Evolutionary conservation across 1,140 invertebrate genomes (phyloP), one percentile per base, ranked within the genome.

Genomic region (Sweltsa coloradensis): DNA sequence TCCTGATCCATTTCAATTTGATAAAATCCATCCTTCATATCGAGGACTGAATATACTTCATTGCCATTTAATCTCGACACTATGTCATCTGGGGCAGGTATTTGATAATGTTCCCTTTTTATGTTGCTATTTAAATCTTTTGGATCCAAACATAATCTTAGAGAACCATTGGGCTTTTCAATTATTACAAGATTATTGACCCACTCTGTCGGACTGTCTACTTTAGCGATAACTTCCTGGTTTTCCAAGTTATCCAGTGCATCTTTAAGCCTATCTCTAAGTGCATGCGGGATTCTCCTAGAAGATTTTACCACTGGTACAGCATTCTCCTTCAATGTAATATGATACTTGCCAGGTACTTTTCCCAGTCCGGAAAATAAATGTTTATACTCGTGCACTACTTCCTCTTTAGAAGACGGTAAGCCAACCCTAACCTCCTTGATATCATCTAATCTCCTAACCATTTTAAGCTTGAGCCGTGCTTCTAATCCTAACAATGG

Each of bases 21-120:
- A 58, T 60, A 66, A 54, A 69, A 73, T 6, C 64, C 61, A 54
- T 58, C 47, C 41, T 63, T 63, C 5, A 61, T 60, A 61, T 74
- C 69, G 14, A 73, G 48, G 29, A 60, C 63, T 5, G 60, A 62
- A 53, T 71, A 73, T 36, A 61, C 48, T 55, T 58, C 62, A 42
- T 62, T 55, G 14, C 59, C 61, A 24, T 45, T 37, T 24, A 72
- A 49, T 45, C 61, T 57, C n/a, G 47, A 37, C 16, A 57, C 58
- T 44, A 48, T 7, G 19, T 48, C 40, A 45, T 48, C 47, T 26
- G 23, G 16, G 11, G 5, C 45, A 25, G 47, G 47, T 5, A 48
- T 27, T 21, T 18, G 40, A 37, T 45, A 48, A 21, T 45, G 41
- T 46, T 42, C 37, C n/a, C n/a, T 42, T 41, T 48, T 5, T 21